Conservation (phyloP, 2,113 vertebrate species). For the Erinaceus europaeus region DNA sequence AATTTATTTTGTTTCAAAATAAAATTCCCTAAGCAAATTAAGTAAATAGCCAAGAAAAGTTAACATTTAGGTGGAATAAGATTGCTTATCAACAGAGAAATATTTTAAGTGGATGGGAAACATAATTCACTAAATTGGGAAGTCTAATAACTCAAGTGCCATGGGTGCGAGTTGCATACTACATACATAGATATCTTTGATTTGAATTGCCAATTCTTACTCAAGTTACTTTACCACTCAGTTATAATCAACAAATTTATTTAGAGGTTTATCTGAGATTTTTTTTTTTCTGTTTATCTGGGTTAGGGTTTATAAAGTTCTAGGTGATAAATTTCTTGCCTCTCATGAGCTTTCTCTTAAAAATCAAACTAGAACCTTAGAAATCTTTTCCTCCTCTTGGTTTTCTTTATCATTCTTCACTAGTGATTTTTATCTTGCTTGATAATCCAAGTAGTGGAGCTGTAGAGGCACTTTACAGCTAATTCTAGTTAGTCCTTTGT, state of each 20-base stretch:
- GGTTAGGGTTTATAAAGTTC: neutral
- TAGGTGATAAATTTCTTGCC: neutral
- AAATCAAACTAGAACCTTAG: too few relatives aligned
- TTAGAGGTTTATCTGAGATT: neutral
- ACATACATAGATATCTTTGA: neutral
- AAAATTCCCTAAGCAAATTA: neutral
- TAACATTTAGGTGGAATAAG: neutral
- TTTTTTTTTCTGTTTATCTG: neutral
- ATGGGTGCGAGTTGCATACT: neutral
- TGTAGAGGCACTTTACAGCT: neutral
- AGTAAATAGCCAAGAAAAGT: neutral
- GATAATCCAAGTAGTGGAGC: neutral
- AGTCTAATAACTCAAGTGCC: neutral
- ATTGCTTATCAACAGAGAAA: neutral
- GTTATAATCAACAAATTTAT: slow-evolving; percentile 1
- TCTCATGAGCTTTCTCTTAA: neutral
- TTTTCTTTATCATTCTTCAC: neutral
- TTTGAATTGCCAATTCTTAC: neutral
- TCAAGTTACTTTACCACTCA: neutral
- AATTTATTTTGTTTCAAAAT: neutral
- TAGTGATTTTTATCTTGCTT: slow-evolving; percentile 19
- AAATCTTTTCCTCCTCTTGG: neutral
- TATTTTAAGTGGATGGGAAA: neutral
- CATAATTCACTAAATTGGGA: neutral
- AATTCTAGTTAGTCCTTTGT: neutral